phyloP scores from a whole-genome alignment of 2,797 vertebrate species.

The Chaetophractus vellerosus region DNA sequence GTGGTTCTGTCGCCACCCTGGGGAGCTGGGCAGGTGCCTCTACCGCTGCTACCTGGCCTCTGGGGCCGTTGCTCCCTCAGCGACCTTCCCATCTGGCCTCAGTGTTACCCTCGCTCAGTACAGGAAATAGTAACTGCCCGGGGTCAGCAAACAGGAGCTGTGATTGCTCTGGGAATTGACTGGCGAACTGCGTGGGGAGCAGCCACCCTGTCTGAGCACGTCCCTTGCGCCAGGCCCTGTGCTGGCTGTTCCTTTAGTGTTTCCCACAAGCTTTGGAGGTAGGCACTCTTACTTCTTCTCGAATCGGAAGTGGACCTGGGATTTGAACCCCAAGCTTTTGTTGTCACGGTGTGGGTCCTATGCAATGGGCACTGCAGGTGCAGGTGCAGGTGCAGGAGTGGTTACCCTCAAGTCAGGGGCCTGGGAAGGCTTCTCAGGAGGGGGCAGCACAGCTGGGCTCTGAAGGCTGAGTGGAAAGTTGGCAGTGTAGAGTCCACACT shows the following conservation, averaged over 20 bases:
- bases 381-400: not conserved
- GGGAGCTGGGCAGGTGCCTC: fast-evolving
- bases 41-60: too few species aligned
- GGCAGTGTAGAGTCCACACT: not conserved
- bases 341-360: fast-evolving
- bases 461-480: not conserved
- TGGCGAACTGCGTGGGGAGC: not conserved
- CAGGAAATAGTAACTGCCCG: fast-evolving
- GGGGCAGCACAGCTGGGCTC: not conserved
- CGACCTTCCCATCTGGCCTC: too few species aligned
- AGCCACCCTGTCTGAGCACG: not conserved
- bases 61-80: not conserved
- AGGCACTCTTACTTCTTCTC: not conserved
- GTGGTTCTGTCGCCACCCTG: not conserved
- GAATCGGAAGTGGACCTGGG: not conserved
- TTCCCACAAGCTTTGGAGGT: not conserved
- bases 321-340: not conserved
- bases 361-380: not conserved
- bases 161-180: not conserved
- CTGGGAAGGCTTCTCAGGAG: not conserved
- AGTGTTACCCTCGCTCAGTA: not conserved
- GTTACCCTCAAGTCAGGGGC: too few species aligned
- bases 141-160: not conserved
- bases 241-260: fast-evolving
- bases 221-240: fast-evolving